Conservation (phyloP, 2,113 vertebrate genomes). For the Tetrax tetrax region DNA sequence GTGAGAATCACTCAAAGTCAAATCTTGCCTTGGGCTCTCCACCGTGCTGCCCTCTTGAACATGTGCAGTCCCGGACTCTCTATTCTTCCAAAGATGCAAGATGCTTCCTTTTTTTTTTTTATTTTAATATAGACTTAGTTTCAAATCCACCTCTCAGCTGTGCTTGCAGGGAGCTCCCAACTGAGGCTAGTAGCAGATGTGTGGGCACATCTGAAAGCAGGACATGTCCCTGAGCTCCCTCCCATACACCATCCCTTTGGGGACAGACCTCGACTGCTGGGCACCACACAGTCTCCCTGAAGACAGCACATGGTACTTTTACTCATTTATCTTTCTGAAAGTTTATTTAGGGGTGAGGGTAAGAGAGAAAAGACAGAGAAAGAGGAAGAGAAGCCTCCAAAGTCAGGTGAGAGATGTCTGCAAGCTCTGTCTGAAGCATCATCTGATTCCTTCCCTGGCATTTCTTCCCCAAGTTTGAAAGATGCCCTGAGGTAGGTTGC, state of each 20-base stretch:
- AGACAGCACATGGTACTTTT: neutral
- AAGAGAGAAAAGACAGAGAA: neutral
- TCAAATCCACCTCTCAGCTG: neutral
- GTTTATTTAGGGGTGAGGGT: neutral
- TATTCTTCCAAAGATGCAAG: neutral
- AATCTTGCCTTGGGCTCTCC: neutral
- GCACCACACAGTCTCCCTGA: neutral
- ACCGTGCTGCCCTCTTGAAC: fast-evolving
- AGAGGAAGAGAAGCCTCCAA: neutral
- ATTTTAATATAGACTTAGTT: neutral
- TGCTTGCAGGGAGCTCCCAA: neutral
- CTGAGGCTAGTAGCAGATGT: neutral
- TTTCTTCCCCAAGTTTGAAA: neutral
- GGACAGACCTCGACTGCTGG: neutral
- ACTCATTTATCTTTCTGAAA: neutral
- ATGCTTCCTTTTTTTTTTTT: neutral
- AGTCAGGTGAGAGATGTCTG: neutral
- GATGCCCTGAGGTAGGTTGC: neutral
- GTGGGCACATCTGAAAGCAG: neutral
- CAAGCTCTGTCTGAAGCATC: neutral
- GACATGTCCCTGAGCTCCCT: neutral
- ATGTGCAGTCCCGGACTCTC: fast-evolving
- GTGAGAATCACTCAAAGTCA: neutral
- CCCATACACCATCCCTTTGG: neutral
- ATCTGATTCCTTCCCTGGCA: neutral